Evolutionary conservation across 2,113 vertebrate species (phyloP).

Genomic region (Hippopotamus amphibius): DNA sequence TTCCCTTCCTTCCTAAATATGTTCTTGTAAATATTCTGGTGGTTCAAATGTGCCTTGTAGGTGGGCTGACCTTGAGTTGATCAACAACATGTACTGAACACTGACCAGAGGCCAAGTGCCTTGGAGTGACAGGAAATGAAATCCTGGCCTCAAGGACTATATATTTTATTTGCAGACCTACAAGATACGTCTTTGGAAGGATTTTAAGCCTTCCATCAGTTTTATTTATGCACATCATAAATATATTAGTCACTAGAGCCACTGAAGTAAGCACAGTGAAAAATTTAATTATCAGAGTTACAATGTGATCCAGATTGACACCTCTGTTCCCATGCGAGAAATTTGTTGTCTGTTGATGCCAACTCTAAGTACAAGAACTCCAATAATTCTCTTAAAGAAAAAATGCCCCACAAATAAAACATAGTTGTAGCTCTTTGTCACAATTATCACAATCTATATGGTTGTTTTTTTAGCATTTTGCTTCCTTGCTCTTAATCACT

Average conservation of each 20-base stretch:
- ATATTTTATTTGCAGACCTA: neutral
- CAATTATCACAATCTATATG: neutral
- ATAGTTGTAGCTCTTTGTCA: neutral
- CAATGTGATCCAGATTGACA: neutral
- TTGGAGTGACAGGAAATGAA: neutral
- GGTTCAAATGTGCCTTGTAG: neutral
- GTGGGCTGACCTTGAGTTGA: neutral
- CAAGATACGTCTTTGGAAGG: neutral
- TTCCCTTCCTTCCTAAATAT: neutral
- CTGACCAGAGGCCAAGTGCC: neutral
- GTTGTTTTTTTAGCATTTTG: neutral
- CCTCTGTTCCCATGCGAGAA: neutral
- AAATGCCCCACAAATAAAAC: neutral
- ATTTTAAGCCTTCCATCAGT: neutral
- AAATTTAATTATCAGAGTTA: neutral
- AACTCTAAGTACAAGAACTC: neutral
- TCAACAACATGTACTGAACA: neutral
- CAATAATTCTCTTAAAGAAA: neutral
- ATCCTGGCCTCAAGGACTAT: neutral
- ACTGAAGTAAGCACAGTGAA: neutral
- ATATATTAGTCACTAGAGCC: neutral
- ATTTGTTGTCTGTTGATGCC: neutral
- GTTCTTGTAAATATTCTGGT: neutral
- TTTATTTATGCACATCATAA: neutral
- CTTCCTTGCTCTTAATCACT: neutral